phyloP scores from a whole-genome alignment of 2,113 vertebrate genomes.

The Rhea pennata region DNA sequence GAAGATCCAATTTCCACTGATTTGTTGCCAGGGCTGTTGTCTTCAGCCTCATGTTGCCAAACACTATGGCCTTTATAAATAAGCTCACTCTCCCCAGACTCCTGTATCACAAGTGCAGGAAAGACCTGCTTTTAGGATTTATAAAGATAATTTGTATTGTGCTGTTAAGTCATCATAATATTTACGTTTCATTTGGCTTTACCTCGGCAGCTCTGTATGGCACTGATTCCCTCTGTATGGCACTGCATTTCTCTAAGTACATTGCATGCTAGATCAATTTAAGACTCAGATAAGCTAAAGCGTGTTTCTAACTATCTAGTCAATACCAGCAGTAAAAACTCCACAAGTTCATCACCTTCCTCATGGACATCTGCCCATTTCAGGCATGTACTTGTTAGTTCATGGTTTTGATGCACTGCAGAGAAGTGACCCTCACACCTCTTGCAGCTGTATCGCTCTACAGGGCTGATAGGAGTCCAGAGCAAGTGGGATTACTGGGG shows the following conservation, averaged over 20 bases:
- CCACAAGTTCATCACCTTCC: background rate
- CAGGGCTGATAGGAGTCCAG: background rate
- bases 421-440: background rate
- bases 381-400: background rate
- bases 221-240: background rate
- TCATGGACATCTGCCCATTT: background rate
- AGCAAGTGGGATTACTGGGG: background rate
- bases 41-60: background rate
- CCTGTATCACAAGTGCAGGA: background rate
- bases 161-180: background rate
- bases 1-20: background rate
- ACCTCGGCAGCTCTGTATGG: background rate
- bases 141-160: background rate
- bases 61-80: background rate
- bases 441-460: background rate
- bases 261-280: background rate
- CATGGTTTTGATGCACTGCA: background rate
- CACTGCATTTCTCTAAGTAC: background rate
- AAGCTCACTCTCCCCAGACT: background rate
- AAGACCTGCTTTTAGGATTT: background rate
- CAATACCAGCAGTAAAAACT: background rate
- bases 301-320: background rate
- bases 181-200: fast-evolving
- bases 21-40: background rate
- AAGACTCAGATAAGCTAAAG: background rate